phyloP scores from a whole-genome alignment of 2,797 vertebrate genomes.

The Gymnopithys bicolor region DNA sequence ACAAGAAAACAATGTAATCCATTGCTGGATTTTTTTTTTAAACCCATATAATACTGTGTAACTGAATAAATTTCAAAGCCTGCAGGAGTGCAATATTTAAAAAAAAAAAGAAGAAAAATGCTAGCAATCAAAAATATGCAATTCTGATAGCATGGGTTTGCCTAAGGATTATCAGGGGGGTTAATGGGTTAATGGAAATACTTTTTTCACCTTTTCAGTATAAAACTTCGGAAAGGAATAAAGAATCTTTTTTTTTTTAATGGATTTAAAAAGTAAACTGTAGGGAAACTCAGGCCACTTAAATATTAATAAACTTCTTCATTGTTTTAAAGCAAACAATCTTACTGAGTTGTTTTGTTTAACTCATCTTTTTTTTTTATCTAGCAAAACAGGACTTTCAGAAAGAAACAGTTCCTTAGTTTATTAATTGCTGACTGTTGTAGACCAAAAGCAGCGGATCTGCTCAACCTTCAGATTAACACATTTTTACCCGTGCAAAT shows the following conservation, averaged over 20 bases:
- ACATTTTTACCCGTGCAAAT: neutral
- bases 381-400: neutral
- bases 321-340: slow-evolving; percentile 13
- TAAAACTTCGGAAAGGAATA: slow-evolving; percentile 1
- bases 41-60: neutral
- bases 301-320: neutral
- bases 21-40: neutral
- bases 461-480: neutral
- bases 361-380: neutral
- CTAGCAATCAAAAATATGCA: neutral
- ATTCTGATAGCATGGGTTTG: neutral
- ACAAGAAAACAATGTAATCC: slow-evolving; percentile 30
- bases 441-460: neutral
- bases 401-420: neutral
- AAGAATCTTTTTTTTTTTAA: neutral
- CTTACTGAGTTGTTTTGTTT: neutral
- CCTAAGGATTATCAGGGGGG: neutral
- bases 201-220: slow-evolving; percentile 6
- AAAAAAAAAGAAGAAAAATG: neutral
- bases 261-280: neutral
- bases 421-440: neutral
- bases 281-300: neutral
- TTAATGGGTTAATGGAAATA: neutral
- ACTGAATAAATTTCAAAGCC: neutral
- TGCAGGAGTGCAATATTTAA: neutral